These are phyloP conservation scores for Folsomia manolachei DNA, from an alignment of 2,888 invertebrate genomes.

Conservation along the genomic window DNA sequence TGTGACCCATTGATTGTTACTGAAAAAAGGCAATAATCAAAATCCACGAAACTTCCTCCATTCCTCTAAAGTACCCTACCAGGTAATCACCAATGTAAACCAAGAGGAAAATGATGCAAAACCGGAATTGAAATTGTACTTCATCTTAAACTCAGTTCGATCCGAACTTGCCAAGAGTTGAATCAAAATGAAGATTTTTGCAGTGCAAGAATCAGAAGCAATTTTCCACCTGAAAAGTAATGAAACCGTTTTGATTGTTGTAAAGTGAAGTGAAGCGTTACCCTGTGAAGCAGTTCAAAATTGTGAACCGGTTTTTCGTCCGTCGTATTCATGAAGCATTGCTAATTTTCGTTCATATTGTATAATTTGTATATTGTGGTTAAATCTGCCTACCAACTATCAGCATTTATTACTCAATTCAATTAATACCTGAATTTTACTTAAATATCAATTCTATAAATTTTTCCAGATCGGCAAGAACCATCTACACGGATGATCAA, in stretches of 20 bases:
- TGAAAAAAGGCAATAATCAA: neutral
- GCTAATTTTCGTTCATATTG: too few relatives aligned
- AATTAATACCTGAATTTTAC: too few relatives aligned
- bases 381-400: too few relatives aligned
- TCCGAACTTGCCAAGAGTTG: neutral
- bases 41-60: too few relatives aligned
- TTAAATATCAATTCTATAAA: too few relatives aligned
- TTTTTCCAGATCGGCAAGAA: too few relatives aligned
- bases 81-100: neutral
- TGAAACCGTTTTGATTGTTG: neutral
- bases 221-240: neutral
- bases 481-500: too few relatives aligned
- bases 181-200: too few relatives aligned
- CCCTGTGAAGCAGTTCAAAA: neutral
- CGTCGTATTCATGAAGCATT: too few relatives aligned
- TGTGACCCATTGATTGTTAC: neutral
- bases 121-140: conserved; percentile 8
- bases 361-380: too few relatives aligned
- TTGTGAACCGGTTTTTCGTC: neutral
- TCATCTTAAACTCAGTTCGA: neutral
- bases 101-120: conserved; percentile 13
- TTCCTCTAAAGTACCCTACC: too few relatives aligned
- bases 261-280: neutral
- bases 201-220: neutral
- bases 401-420: too few relatives aligned